Base-by-base conservation (phyloP, 1,140 invertebrate genomes). In the Diorhabda sublineata region DNA sequence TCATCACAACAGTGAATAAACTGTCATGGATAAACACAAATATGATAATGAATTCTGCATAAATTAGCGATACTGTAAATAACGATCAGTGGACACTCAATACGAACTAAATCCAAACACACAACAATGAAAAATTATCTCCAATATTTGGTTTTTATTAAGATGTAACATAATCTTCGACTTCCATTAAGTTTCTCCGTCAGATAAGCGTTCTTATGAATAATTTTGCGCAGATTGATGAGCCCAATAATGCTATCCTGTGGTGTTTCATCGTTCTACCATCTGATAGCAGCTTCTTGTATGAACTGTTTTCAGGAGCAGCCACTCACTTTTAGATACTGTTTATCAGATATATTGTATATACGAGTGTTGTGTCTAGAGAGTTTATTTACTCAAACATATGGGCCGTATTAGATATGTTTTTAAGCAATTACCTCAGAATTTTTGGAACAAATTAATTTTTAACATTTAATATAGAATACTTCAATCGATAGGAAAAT, bases 221-320 rank as follows among this genome's bases (percentile, higher is more conserved):
- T 76, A 76, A 76, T 75, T 76, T 76, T 61, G 75, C 75, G 71
- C 70, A 76, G 75, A 76, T 75, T 69, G 69, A 75, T 75, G 73
- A 64, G 65, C 60, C 75, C 74, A 76, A 76, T 76, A 71, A 68
- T 59, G 69, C 69, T 69, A 58, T 68, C 74, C 74, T 58, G 72
- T 76, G 74, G 68, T 68, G 66, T 69, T 68, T 74, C 72, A 74
- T 76, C 74, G 71, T 69, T 68, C 66, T 70, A 72, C 74, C 63
- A 76, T 76, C 75, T 75, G 75, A 76, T 76, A 74, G 73, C 66
- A 73, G 68, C 73, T 74, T 75, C 73, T 74, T 73, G 71, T 69
- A 68, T 71, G 72, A 64, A 68, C 73, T 2, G 6, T 4, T 52
- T 74, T 73, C 73, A 72, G 75, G 63, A 74, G 75, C 73, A 68